These are phyloP conservation scores for Tenthredo scrophulariae DNA, from an alignment of 2,888 invertebrate species.

Conservation along the genomic window DNA sequence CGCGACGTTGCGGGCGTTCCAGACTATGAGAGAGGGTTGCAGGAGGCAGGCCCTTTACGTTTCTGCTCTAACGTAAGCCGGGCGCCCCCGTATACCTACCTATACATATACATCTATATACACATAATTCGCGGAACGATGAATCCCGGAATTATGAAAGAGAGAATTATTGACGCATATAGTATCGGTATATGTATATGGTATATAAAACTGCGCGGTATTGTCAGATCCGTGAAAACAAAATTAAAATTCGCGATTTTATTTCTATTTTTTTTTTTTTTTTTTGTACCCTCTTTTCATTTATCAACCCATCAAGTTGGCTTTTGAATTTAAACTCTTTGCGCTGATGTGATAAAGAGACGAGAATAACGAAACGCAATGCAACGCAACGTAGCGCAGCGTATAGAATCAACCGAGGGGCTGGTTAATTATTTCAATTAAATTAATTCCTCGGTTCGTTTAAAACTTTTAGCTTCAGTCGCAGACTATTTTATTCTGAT, in stretches of 20 bases:
- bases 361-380: background rate
- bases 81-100: background rate
- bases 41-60: background rate
- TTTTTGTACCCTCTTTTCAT: background rate
- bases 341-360: background rate
- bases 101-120: background rate
- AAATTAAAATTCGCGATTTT: background rate
- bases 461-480: background rate
- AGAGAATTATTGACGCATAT: background rate
- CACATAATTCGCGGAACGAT: background rate
- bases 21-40: slow-evolving; percentile 10
- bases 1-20: background rate
- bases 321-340: slow-evolving; percentile 1
- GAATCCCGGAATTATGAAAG: background rate
- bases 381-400: background rate
- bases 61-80: background rate
- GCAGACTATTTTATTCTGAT: background rate
- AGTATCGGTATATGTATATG: no score
- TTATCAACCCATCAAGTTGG: background rate
- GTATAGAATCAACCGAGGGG: background rate
- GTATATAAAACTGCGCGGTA: background rate
- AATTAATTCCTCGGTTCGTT: slow-evolving; percentile 37
- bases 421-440: slow-evolving; percentile 50
- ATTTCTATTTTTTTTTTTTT: background rate
- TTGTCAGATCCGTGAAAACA: background rate